phyloP scores from a whole-genome alignment of 2,113 vertebrate genomes.

The Epinephelus lanceolatus region DNA sequence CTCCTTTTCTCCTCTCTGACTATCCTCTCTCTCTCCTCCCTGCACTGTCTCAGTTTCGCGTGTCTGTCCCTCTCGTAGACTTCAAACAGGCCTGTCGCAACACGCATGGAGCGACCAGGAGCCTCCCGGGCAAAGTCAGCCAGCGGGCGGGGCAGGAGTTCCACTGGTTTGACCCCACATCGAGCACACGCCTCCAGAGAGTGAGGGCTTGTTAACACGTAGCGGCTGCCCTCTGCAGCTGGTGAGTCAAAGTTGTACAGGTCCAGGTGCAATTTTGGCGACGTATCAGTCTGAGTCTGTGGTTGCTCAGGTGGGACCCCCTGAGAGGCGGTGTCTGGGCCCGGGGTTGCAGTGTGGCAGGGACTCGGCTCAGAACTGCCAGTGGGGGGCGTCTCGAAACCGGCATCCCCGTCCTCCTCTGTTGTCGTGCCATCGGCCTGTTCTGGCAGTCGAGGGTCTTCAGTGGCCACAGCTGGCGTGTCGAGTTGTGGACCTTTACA shows the following conservation, averaged over 20 bases:
- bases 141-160: conserved; percentile 90
- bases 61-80: conserved; percentile 92
- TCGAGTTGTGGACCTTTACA: conserved; percentile 73
- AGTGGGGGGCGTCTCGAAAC: conserved; percentile 73
- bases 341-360: conserved; percentile 37
- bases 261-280: conserved; percentile 92
- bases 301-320: conserved; percentile 30
- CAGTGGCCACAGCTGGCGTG: conserved; percentile 66
- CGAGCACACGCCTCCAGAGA: conserved; percentile 97
- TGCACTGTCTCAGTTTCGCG: conserved; percentile 92
- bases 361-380: conserved; percentile 75
- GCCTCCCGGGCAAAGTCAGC: conserved; percentile 93
- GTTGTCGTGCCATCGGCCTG: conserved; percentile 66
- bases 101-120: conserved; percentile 93
- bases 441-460: conserved; percentile 73
- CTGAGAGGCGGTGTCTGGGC: conserved; percentile 8
- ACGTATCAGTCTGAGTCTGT: conserved; percentile 63
- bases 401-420: conserved; percentile 71
- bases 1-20: conserved; percentile 93
- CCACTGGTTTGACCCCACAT: conserved; percentile 94
- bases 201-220: conserved; percentile 96
- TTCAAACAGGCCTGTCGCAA: conserved; percentile 93
- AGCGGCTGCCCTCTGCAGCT: conserved; percentile 94
- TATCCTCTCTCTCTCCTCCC: conserved; percentile 93
- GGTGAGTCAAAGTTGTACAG: conserved; percentile 96